Base-by-base conservation (phyloP, 2,113 vertebrate species). In the Tachysurus vachellii region DNA sequence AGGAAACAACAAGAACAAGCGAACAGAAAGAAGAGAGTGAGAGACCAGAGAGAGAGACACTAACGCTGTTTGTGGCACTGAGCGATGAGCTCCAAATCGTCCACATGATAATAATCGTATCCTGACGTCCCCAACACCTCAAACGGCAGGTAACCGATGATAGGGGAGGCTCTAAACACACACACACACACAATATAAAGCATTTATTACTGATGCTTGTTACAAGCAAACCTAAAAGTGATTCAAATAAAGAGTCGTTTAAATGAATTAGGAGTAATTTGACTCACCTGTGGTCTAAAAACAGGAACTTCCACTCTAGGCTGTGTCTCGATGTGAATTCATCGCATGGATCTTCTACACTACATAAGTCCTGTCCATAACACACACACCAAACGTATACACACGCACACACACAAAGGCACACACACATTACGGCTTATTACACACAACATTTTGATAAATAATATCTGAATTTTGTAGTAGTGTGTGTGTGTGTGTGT, bases 81-180 rank as follows among this genome's bases (percentile, higher is more conserved):
- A 71, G 96, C 96, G 88, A 98, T 96, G 26, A 96, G 95, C 93
- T 97, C 96, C 92, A 97, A 93, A 93, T 98, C 96, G 83, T 97
- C 95, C 79, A 96, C 96, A 17, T 97, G 96, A 92, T 97, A 97
- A 92, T 97, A 98, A 95, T 97, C 96, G 79, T 97, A 97, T 14
- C 96, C 96, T 62, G 96, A 98, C 0, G 96, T 97, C 87, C 96
- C 96, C 87, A 97, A 94, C 88, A 97, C 96, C 92, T 98, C 95
- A 80, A 97, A 98, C n/a, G 96, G 96, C 91, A 99, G 95, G 92
- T 97, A 97, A 56, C 96, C 96, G 36, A 97, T 97, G 89, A 97
- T 97, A 62, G 97, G 96, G 12, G 96, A 95, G 82, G 96, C 96
- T 92, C 96, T 97, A 90, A 85, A 93, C 71, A 88, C 73, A 80